Evolutionary conservation across 2,888 invertebrate species (phyloP).

Genomic region (Parthenolecanium corni): DNA sequence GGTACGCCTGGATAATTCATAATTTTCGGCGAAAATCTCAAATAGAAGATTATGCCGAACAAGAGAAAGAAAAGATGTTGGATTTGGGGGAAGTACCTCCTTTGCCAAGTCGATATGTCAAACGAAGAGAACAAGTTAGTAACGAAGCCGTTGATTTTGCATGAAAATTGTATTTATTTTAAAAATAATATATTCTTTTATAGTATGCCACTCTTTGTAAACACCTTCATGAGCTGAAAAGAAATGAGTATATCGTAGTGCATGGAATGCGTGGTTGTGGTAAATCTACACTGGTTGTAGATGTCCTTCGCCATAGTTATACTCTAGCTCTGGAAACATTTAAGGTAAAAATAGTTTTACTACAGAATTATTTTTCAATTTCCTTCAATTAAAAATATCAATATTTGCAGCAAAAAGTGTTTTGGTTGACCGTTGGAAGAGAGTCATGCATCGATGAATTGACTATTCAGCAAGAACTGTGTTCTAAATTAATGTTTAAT

Average conservation of each 20-base stretch:
- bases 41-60: neutral
- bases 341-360: conserved; percentile 37
- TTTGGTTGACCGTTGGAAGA: conserved; percentile 8
- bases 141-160: neutral
- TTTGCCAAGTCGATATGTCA: conserved; percentile 46
- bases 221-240: conserved; percentile 42
- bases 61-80: conserved; percentile 33
- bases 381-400: neutral
- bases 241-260: conserved; percentile 49
- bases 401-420: conserved; percentile 12
- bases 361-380: neutral
- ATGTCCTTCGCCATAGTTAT: conserved; percentile 44
- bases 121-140: conserved; percentile 44
- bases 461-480: conserved; percentile 9
- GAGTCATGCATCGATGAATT: conserved; percentile 3
- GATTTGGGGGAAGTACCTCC: conserved; percentile 48
- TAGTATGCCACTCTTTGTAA: conserved; percentile 44
- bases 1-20: conserved; percentile 32
- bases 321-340: conserved; percentile 44
- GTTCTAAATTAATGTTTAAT: neutral
- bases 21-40: neutral
- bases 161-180: conserved; percentile 7
- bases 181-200: no score
- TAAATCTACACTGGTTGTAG: conserved; percentile 55
- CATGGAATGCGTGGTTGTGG: conserved; percentile 68